These are phyloP conservation scores for Drosophila melanosoma DNA, from an alignment of 2,888 invertebrate genomes.

Conservation along the genomic window DNA sequence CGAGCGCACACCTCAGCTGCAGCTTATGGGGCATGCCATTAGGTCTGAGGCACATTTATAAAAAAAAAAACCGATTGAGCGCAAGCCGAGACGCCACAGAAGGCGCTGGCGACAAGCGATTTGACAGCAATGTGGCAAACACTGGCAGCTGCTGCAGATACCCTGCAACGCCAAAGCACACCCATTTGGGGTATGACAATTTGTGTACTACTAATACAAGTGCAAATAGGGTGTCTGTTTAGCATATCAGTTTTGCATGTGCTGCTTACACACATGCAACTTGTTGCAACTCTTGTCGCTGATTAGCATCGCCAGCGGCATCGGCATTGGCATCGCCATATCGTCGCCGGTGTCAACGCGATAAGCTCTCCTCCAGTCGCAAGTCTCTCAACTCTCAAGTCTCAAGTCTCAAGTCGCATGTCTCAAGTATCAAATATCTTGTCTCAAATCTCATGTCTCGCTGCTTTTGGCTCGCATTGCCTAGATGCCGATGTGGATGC, in stretches of 20 bases:
- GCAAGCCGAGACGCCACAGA: constrained; percentile 25
- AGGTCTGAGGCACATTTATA: constrained; percentile 26
- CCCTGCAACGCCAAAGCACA: constrained; percentile 2
- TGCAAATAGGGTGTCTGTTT: neutral
- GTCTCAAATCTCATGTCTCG: constrained; percentile 10
- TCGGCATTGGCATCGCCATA: constrained; percentile 56
- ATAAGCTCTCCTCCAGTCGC: constrained; percentile 51
- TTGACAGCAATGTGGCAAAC: constrained; percentile 47
- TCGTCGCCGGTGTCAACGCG: constrained; percentile 65
- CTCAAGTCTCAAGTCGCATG: constrained; percentile 7
- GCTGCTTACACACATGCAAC: constrained; percentile 28
- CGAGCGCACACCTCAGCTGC: constrained; percentile 8
- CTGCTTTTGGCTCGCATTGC: constrained; percentile 26
- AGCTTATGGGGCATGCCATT: constrained; percentile 4
- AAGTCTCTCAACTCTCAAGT: neutral
- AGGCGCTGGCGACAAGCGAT: constrained; percentile 23
- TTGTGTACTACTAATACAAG: neutral
- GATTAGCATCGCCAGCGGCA: constrained; percentile 62
- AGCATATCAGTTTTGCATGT: constrained; percentile 28
- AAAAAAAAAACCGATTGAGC: constrained; percentile 35
- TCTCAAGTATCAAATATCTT: constrained; percentile 14
- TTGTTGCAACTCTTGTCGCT: constrained; percentile 59
- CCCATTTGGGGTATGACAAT: neutral
- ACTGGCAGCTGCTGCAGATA: constrained; percentile 46
- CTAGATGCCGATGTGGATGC: constrained; percentile 41